These are phyloP conservation scores for Pangasius krempfi DNA, from an alignment of 2,797 vertebrate genomes.

Conservation along the genomic window DNA sequence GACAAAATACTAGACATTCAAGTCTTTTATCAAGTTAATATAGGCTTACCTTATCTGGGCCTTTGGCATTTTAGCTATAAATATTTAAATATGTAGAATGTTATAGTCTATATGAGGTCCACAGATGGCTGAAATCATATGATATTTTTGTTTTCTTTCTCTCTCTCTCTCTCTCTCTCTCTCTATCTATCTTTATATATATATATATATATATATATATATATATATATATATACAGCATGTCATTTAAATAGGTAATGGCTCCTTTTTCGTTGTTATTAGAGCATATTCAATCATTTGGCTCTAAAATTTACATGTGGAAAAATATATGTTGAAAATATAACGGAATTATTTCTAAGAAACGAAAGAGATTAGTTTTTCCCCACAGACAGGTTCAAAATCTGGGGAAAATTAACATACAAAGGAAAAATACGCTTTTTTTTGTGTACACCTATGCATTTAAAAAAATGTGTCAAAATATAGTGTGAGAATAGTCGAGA, in stretches of 20 bases:
- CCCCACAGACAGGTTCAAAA: not conserved
- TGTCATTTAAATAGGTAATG: not conserved
- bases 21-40: slow-evolving; percentile 34
- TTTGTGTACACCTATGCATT: not conserved
- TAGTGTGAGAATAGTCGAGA: not conserved
- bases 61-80: slow-evolving; percentile 19
- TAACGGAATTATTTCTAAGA: not conserved
- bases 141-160: not conserved
- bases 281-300: not conserved
- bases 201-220: no score
- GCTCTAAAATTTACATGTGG: not conserved
- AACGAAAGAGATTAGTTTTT: not conserved
- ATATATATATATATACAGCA: not conserved
- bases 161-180: not conserved
- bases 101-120: not conserved
- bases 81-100: slow-evolving; percentile 24
- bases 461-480: not conserved
- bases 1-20: slow-evolving; percentile 8
- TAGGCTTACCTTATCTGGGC: slow-evolving; percentile 20
- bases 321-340: not conserved
- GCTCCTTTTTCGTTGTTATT: not conserved
- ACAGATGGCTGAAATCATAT: slow-evolving; percentile 7
- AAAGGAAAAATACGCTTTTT: not conserved
- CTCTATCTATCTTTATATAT: no score
- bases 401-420: not conserved